These are phyloP conservation scores for Oryzias dopingdopingensis DNA, from an alignment of 2,797 vertebrate genomes.

Conservation along the genomic window DNA sequence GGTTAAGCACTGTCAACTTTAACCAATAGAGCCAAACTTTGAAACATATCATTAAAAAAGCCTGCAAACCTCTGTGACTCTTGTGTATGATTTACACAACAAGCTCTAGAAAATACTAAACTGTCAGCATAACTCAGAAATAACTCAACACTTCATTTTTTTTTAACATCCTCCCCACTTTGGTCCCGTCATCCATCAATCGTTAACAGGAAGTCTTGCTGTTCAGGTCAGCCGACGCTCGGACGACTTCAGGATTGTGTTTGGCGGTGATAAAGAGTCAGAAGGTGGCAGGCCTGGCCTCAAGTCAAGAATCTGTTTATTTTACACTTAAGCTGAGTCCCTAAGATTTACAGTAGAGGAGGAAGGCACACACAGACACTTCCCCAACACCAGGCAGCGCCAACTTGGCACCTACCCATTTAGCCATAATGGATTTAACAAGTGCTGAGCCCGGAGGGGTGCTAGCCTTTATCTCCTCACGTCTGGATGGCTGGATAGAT, in stretches of 20 bases:
- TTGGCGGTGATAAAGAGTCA: constrained; percentile 34
- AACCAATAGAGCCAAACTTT: too few species aligned
- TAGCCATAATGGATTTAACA: constrained; percentile 48
- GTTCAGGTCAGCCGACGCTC: constrained; percentile 25
- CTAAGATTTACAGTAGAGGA: constrained; percentile 23
- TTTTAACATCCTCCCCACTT: constrained; percentile 11
- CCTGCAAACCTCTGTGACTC: too few species aligned
- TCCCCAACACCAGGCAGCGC: constrained; percentile 3
- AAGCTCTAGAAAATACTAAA: neutral
- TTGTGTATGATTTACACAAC: too few species aligned
- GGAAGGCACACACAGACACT: neutral
- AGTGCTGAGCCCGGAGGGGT: constrained; percentile 9
- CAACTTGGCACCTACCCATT: constrained; percentile 44
- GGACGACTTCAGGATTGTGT: constrained; percentile 29
- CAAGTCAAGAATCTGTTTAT: constrained; percentile 50
- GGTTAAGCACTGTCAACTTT: too few species aligned
- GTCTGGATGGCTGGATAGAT: neutral
- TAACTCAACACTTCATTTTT: neutral
- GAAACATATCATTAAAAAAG: too few species aligned
- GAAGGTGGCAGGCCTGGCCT: constrained; percentile 27
- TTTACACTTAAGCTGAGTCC: constrained; percentile 34
- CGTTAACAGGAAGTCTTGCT: constrained; percentile 56
- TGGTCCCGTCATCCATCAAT: constrained; percentile 15
- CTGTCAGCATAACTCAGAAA: too few species aligned
- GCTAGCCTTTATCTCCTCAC: constrained; percentile 10